Evolutionary conservation across 2,888 invertebrate species (phyloP).

Genomic region (Ashinkailepas kermadecensis): DNA sequence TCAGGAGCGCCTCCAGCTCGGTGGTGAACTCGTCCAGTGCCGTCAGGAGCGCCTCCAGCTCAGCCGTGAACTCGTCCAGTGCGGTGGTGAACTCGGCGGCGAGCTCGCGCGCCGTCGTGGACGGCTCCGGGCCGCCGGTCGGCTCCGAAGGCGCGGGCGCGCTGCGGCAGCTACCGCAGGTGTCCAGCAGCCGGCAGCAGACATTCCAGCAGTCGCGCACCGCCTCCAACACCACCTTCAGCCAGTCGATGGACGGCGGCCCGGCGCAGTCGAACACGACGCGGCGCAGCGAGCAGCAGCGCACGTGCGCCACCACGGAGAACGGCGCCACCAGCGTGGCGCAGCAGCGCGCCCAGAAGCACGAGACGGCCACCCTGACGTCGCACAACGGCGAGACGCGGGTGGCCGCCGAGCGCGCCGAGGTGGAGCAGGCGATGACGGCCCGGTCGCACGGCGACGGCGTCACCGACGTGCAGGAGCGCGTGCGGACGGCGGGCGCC

Average conservation of each 20-base stretch:
- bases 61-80: not conserved
- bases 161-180: not conserved
- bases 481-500: not conserved
- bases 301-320: not conserved
- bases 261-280: not conserved
- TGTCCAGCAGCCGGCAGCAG: not conserved
- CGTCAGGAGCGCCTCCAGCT: not conserved
- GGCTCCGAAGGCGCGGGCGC: not conserved
- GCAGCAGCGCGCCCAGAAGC: not conserved
- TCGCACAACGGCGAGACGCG: not conserved
- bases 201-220: constrained; percentile 17
- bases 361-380: not conserved
- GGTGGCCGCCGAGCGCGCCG: not conserved
- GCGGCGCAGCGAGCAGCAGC: not conserved
- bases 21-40: not conserved
- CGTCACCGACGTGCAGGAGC: constrained; percentile 7
- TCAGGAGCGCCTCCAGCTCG: not conserved
- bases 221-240: constrained; percentile 4
- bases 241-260: constrained; percentile 15
- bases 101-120: not conserved
- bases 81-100: not conserved
- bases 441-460: not conserved
- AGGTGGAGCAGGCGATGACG: not conserved
- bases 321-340: constrained; percentile 13
- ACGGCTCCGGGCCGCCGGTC: not conserved